Base-by-base conservation (phyloP, 1,140 invertebrate species). In the Diuraphis noxia region DNA sequence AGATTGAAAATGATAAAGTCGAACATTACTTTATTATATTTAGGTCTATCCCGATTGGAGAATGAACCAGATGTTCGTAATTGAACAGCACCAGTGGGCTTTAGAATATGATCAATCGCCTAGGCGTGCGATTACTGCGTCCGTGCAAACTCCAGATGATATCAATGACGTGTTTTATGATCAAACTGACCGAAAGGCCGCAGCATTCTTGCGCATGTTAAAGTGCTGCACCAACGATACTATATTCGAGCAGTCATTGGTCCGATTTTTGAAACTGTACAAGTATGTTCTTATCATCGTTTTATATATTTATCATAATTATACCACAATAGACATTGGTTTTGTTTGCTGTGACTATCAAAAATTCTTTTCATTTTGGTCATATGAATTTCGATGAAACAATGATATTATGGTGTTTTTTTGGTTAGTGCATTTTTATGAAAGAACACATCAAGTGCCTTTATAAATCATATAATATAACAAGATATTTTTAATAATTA, bases 11-110 rank as follows among this genome's bases (percentile, higher is more conserved):
- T 19, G 10, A 21, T 10, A n/a, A 34, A n/a, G 5, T 1, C 17
- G 10, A 5, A 17, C 2, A 13, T 72, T n/a, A n/a, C 34, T 13
- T n/a, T 1, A 13, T 4, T 72, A n/a, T 72, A n/a, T 77, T 94
- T 94, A 98, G 96, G 98, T 98, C 40, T 96, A 97, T 0, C 96
- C 97, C 25, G 94, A 99, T 38, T 95, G 99, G 72, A 95, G 98
- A 84, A 99, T 99, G 98, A 94, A 99, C 93, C 96, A 98, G 93
- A 95, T 96, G 92, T 97, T 98, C 93, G 95, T 98, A 49, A 96
- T 96, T 5, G 94, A 96, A 40, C 95, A 96, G 25, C 93, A 98
- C n/a, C 97, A 98, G 92, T 95, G 95, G 90, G 97, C 98, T 0
- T 97, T 99, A 92, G 95, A 95, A 52, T 94, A 98, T 85, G 98